Evolutionary conservation across 2,888 invertebrate species (phyloP), one percentile per base, ranked within the genome.

Genomic region (Diachrysia chrysitis): DNA sequence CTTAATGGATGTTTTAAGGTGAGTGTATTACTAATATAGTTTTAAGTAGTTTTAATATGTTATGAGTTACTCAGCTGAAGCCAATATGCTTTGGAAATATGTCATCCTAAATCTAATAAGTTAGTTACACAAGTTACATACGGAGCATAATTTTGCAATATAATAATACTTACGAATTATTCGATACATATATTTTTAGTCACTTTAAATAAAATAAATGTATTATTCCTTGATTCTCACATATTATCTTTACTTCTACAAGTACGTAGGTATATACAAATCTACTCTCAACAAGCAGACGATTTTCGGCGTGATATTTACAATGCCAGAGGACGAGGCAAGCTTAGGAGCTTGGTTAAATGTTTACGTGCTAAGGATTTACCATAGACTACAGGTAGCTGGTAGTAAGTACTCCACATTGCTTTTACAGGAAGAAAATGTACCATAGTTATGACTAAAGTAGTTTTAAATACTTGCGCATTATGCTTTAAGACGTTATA

Each of bases 1-100:
- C 53, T 79, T 67, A 71, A 78, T 73, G 68, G 57, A 46, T 53
- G 53, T 66, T 72, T 74, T 71, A 54, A 68, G 32, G 68, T 69
- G 32, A 66, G 51, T 73, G 63, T 76, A 65, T 55, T 75, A 75
- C 69, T 74, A 73, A 69, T 78, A 66, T 65, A 35, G 64, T 54
- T 65, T 69, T 67, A n/a, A n/a, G n/a, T n/a, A 62, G 69, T 65
- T 58, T 58, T 68, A 37, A n/a, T 14, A 16, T 5, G 37, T 37
- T 12, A 10, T 37, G 0, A 25, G 3, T 25, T 25, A 37, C 37
- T 37, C 12, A 37, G 37, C 2, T 37, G n/a, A n/a, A n/a, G n/a
- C n/a, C n/a, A n/a, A n/a, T n/a, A n/a, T n/a, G n/a, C 10, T 10
- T 9, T 32, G 2, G 32, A 32, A 32, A n/a, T n/a, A n/a, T n/a